These are phyloP conservation scores for Orchesella flavescens DNA, from an alignment of 2,888 invertebrate species.

Conservation along the genomic window DNA sequence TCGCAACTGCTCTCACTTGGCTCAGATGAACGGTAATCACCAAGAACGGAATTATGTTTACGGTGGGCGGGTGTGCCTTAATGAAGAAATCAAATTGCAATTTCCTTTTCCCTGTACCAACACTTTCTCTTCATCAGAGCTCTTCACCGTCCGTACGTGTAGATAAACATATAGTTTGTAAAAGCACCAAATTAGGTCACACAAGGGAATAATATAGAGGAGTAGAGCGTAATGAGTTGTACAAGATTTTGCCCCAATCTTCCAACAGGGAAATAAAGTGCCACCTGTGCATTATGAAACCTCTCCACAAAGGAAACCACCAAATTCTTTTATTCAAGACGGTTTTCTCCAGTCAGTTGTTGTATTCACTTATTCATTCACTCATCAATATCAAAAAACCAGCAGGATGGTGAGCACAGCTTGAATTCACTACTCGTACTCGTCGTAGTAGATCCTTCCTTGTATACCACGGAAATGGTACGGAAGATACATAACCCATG, in stretches of 20 bases:
- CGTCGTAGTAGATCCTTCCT: too few species aligned
- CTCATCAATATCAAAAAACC: constrained; percentile 39
- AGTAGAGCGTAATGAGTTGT: background rate
- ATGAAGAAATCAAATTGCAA: constrained; percentile 57
- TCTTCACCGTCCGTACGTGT: background rate
- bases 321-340: constrained; percentile 51
- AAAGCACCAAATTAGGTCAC: constrained; percentile 31
- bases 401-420: background rate
- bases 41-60: background rate
- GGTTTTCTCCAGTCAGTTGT: constrained; percentile 26
- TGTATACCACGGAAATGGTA: too few species aligned
- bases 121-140: background rate
- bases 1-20: too few species aligned
- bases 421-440: background rate
- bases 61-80: background rate
- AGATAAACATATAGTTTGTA: constrained; percentile 4
- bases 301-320: constrained; percentile 21
- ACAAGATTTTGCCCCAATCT: constrained; percentile 15
- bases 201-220: constrained; percentile 9
- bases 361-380: constrained; percentile 54
- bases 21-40: too few species aligned
- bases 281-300: constrained; percentile 49
- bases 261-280: constrained; percentile 17
- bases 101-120: constrained; percentile 37
- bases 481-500: too few species aligned